A percentile compares a stretch with the other conserved stretches of the same genome.
Conservation (phyloP, 2,888 invertebrate genomes). For the Stenodera caucasica region DNA sequence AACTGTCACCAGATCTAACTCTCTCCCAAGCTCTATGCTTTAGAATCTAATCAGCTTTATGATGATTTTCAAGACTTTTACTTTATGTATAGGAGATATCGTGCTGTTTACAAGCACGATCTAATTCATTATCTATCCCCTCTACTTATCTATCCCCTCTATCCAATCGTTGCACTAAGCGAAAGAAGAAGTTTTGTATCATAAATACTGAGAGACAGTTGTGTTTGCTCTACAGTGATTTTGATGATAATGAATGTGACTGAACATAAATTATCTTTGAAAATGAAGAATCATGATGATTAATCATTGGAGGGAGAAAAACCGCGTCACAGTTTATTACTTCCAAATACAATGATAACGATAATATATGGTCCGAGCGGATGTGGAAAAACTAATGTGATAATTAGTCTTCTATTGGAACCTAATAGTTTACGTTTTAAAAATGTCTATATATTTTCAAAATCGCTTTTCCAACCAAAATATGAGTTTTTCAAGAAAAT, state of each 20-base stretch:
- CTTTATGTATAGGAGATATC: conserved; percentile 43
- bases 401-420: conserved; percentile 8
- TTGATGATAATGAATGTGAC: too few species aligned
- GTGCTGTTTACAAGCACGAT: conserved; percentile 45
- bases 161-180: conserved; percentile 36
- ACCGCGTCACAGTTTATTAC: neutral
- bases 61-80: conserved; percentile 33
- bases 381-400: conserved; percentile 13
- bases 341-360: conserved; percentile 8
- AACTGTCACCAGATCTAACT: conserved; percentile 39
- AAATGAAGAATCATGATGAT: too few species aligned
- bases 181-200: too few species aligned
- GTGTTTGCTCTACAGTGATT: too few species aligned
- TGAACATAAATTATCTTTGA: too few species aligned
- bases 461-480: conserved; percentile 18
- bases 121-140: conserved; percentile 44
- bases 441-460: conserved; percentile 14
- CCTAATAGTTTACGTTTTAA: conserved; percentile 7
- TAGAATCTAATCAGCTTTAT: conserved; percentile 47
- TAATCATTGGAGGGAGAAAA: too few species aligned
- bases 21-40: conserved; percentile 41
- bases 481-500: conserved; percentile 16
- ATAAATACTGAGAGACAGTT: too few species aligned
- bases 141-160: conserved; percentile 46
- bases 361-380: conserved; percentile 10